phyloP scores from a whole-genome alignment of 1,140 invertebrate genomes.

The Bathynomus jamesi region DNA sequence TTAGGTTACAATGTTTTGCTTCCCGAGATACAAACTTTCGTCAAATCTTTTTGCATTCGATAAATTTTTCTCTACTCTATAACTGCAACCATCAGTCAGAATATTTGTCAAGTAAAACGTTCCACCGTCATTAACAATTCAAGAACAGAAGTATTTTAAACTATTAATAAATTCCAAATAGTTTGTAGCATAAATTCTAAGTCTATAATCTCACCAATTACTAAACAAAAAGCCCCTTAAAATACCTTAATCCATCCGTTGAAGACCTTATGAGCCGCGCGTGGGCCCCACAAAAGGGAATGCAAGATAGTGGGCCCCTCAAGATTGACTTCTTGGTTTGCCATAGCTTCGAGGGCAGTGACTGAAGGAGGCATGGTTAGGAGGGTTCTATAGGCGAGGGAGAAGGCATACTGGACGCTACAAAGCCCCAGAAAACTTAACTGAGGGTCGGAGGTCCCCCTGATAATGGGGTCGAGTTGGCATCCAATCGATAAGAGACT shows the following conservation, averaged over 20 bases:
- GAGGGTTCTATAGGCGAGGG: constrained; percentile 70
- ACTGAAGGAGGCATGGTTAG: constrained; percentile 78
- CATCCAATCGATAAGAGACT: constrained; percentile 53
- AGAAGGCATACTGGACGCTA: constrained; percentile 84
- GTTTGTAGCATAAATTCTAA: too few relatives aligned
- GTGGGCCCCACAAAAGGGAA: constrained; percentile 64
- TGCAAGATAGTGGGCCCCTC: constrained; percentile 56
- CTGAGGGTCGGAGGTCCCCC: constrained; percentile 17
- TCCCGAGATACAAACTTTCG: too few relatives aligned
- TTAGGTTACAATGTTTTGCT: too few relatives aligned
- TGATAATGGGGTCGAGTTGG: constrained; percentile 40
- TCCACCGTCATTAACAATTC: too few relatives aligned
- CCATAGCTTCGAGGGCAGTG: constrained; percentile 70
- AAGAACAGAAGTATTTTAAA: too few relatives aligned
- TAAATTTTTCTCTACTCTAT: too few relatives aligned
- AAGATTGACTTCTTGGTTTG: constrained; percentile 50
- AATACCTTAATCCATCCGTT: constrained; percentile 59
- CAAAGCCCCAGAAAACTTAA: constrained; percentile 52
- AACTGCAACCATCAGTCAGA: too few relatives aligned
- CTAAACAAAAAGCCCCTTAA: too few relatives aligned
- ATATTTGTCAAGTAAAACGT: too few relatives aligned
- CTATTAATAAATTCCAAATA: too few relatives aligned
- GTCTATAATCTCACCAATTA: too few relatives aligned
- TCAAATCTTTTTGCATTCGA: too few relatives aligned
- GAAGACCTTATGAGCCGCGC: constrained; percentile 63